Base-by-base conservation (phyloP, 2,888 invertebrate genomes). In the Callyntrura guangdongensis region DNA sequence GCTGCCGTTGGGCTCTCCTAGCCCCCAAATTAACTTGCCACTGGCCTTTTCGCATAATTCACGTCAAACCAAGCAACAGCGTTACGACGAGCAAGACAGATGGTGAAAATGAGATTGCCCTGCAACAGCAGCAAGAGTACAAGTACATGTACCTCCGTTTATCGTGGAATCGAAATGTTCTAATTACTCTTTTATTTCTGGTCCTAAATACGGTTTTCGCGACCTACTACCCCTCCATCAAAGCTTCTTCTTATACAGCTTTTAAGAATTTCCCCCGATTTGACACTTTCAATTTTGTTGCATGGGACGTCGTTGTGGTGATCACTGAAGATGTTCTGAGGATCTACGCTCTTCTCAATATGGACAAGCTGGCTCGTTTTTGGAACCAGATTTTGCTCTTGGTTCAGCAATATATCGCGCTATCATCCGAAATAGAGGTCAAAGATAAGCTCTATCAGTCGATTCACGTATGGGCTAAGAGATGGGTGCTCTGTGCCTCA, bases 21-120 rank as follows among this genome's bases (percentile, higher is more conserved):
- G 14, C 56, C 14, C 81, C 87, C 47, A 67, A 67, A 53, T 17
- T 67, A 2, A 14, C 67, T 22, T 47, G 59, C 53, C 45, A 79
- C 22, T 87, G 87, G 87, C 87, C 87, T 6, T 87, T 87, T 67
- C 61, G 67, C 1, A 67, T 81, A 20, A 5, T 25, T 6, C 14
- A 6, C 14, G 17, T 59, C 0, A 27, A 36, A 6, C 36, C 2
- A 59, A 14, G 14, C 17, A 0, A 6, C 64, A 11, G 1, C 11
- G n/a, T n/a, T n/a, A n/a, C n/a, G n/a, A n/a, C n/a, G n/a, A 27
- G 14, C 25, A 67, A 9, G 27, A 6, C 1, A 27, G 25, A 14
- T 36, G 36, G 6, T 6, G 6, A 36, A 36, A 36, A 36, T 36
- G 36, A 36, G 6, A 4, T 36, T 36, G 36, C 2, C 27, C 27